Percentiles rank a stretch among this genome's conserved stretches.
Evolutionary conservation across 2,113 vertebrate species (phyloP).

Genomic region (Cepphus grylle): DNA sequence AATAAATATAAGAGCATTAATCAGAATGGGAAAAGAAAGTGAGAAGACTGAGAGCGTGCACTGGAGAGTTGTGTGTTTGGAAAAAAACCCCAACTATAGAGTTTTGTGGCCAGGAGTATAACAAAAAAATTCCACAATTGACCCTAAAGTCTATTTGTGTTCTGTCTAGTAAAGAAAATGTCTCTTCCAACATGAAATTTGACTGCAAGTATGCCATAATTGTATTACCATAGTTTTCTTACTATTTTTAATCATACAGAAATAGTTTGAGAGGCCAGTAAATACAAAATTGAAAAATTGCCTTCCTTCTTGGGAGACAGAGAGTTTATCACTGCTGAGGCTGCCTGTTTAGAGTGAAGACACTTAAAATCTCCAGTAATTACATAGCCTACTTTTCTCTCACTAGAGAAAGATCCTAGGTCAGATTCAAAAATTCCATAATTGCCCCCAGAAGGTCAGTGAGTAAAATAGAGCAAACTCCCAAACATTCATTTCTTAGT

Average conservation of each 20-base stretch:
- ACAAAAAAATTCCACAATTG: accelerated
- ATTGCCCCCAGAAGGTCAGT: neutral
- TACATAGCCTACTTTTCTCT: neutral
- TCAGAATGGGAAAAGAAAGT: neutral
- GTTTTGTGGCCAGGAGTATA: neutral
- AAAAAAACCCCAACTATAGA: neutral
- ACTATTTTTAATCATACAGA: neutral
- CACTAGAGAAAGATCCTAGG: neutral
- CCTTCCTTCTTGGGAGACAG: neutral
- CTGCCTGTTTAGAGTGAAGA: neutral
- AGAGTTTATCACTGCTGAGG: neutral
- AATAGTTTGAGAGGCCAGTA: neutral
- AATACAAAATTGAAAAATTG: neutral
- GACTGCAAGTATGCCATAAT: neutral
- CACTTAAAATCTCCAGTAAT: neutral
- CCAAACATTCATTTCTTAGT: neutral
- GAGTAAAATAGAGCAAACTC: neutral
- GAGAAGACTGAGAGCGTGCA: neutral
- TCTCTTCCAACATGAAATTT: neutral
- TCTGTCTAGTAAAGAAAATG: neutral
- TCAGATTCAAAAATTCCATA: neutral
- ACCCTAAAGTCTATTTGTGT: neutral
- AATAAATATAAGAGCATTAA: neutral
- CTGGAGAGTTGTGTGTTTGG: neutral
- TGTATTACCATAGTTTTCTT: neutral